Base-by-base conservation (phyloP, 2,888 invertebrate species). In the Mamestra brassicae region DNA sequence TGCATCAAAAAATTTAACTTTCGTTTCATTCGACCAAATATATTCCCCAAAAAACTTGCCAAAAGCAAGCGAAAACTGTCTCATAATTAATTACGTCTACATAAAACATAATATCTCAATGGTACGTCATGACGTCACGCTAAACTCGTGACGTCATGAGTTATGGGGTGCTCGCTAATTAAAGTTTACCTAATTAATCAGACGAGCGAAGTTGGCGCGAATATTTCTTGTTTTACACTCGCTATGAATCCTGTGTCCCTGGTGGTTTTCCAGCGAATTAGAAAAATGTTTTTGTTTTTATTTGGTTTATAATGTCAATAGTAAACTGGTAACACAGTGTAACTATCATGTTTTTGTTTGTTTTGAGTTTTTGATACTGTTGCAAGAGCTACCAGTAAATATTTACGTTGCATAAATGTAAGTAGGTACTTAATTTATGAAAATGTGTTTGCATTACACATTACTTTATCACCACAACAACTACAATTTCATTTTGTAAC, bases 161-260 rank as follows among this genome's bases (percentile, higher is more conserved):
- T 90, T 89, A 91, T 89, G 89, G 88, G 78, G 80, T 77, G 83
- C 80, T 87, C 88, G 87, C 90, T 93, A 92, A 93, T 93, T 92
- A 93, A 93, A 93, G 88, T 93, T 92, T 87, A 89, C 87, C 87
- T 92, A 92, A 93, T 92, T 93, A 92, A 92, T 93, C 92, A 92
- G 88, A 70, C 84, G 85, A 76, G 85, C 68, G 84, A 84, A 87
- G 78, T 84, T 73, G 81, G 77, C 50, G 81, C 63, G 86, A 86
- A 88, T 79, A 81, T 86, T 83, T 81, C 81, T 84, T 85, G 78
- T 85, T 87, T 87, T 69, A 85, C 58, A 75, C 71, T 85, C 61
- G 60, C 74, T 65, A 72, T 76, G 71, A 76, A 79, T 78, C 55
- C 67, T 62, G 26, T 54, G 67, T 61, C 65, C 74, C 66, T 61